Evolutionary conservation across 2,113 vertebrate genomes (phyloP).

Genomic region (Struthidea cinerea): DNA sequence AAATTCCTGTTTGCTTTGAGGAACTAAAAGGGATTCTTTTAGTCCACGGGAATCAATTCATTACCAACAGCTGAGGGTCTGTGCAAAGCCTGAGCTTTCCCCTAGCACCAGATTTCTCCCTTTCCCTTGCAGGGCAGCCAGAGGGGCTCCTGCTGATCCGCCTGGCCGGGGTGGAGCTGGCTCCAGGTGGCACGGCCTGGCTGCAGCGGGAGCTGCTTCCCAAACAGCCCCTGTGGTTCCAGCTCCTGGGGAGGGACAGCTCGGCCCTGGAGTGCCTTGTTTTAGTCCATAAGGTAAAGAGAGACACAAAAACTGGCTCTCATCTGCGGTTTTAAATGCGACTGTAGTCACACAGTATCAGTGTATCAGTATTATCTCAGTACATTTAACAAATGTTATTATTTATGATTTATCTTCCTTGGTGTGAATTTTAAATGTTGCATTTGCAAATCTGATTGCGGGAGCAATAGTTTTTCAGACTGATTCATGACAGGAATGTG

Average conservation of each 20-base stretch:
- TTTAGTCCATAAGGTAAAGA: slow-evolving; percentile 78
- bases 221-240: slow-evolving; percentile 82
- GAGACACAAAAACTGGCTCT: not conserved
- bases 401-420: not conserved
- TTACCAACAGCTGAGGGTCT: not conserved
- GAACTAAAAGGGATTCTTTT: not conserved
- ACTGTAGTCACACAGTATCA: not conserved
- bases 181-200: slow-evolving; percentile 75
- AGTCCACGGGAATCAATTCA: fast-evolving
- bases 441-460: not conserved
- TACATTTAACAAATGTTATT: not conserved
- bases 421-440: not conserved
- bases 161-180: slow-evolving; percentile 88
- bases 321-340: not conserved
- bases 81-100: not conserved
- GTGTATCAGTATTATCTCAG: too few relatives aligned
- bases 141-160: slow-evolving; percentile 74
- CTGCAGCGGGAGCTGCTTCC: slow-evolving; percentile 75
- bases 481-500: not conserved
- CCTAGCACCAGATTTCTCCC: not conserved
- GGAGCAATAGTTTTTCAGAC: not conserved
- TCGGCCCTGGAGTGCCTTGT: slow-evolving; percentile 82
- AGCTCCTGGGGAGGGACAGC: slow-evolving; percentile 82
- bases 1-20: not conserved
- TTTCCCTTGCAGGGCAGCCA: slow-evolving; percentile 63